Evolutionary conservation across 92 coral and sea anemone species (phyloP).

Genomic region (Phymanthus crucifer): DNA sequence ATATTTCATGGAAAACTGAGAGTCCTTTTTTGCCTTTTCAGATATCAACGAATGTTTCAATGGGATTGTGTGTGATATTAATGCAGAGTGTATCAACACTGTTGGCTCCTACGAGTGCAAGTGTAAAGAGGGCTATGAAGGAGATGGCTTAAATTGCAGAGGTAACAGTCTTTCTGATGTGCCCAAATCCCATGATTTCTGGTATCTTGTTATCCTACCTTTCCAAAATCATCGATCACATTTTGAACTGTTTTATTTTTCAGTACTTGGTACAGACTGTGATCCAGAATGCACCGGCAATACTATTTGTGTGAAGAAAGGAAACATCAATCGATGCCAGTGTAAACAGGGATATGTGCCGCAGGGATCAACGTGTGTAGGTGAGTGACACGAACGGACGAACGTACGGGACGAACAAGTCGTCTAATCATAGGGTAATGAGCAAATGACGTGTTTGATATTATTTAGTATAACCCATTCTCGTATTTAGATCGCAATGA

Average conservation of each 20-base stretch:
- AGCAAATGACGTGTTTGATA: neutral
- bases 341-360: conserved; percentile 61
- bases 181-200: no score
- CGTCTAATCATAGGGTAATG: no score
- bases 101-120: conserved; percentile 29
- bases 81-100: conserved; percentile 41
- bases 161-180: no score
- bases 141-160: neutral
- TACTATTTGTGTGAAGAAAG: conserved; percentile 37
- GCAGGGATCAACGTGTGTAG: conserved; percentile 50
- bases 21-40: neutral
- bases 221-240: no score
- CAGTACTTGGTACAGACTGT: conserved; percentile 10
- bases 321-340: conserved; percentile 28
- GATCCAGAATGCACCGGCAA: conserved; percentile 41
- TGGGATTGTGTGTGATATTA: neutral
- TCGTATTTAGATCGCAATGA: conserved; percentile 46
- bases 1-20: neutral
- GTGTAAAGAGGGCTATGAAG: neutral
- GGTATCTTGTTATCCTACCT: no score
- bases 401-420: no score
- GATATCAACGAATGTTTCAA: neutral
- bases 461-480: no score
- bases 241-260: neutral
- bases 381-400: conserved; percentile 4